A percentile compares a stretch with the other conserved stretches of the same genome.
These are phyloP conservation scores for Megaceryle maxima DNA, from an alignment of 2,113 vertebrate species.

Conservation along the genomic window DNA sequence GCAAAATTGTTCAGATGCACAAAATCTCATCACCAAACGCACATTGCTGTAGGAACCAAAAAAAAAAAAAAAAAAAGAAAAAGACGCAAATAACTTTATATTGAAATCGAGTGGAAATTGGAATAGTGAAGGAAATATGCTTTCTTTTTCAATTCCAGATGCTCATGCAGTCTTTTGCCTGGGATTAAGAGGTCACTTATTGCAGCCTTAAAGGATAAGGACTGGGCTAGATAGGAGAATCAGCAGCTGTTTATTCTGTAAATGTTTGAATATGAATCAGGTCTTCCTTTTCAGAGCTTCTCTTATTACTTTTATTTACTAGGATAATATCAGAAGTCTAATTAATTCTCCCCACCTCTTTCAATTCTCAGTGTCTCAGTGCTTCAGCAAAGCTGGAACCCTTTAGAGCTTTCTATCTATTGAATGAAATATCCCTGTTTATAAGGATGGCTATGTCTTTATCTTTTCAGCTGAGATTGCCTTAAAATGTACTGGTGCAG, in stretches of 20 bases:
- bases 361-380: slow-evolving; percentile 31
- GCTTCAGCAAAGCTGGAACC: slow-evolving; percentile 48
- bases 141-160: slow-evolving; percentile 64
- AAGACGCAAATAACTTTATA: not conserved
- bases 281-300: slow-evolving; percentile 29
- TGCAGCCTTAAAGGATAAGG: slow-evolving; percentile 60
- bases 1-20: slow-evolving; percentile 6
- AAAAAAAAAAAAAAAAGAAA: not conserved
- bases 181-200: slow-evolving; percentile 59
- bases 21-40: slow-evolving; percentile 19
- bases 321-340: slow-evolving; percentile 54
- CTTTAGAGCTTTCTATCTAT: slow-evolving; percentile 55
- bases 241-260: slow-evolving; percentile 68
- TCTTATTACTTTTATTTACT: slow-evolving; percentile 66
- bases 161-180: slow-evolving; percentile 28
- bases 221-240: slow-evolving; percentile 46
- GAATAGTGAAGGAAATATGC: slow-evolving; percentile 28
- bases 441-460: slow-evolving; percentile 39
- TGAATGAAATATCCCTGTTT: slow-evolving; percentile 62
- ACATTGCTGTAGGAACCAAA: not conserved
- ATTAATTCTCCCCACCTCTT: slow-evolving; percentile 58
- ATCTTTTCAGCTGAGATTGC: slow-evolving; percentile 56
- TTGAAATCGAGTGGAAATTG: slow-evolving; percentile 53
- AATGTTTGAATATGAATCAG: slow-evolving; percentile 68
- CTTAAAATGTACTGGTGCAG: slow-evolving; percentile 35